phyloP scores from a whole-genome alignment of 2,888 invertebrate species.

The Papilio elwesi region DNA sequence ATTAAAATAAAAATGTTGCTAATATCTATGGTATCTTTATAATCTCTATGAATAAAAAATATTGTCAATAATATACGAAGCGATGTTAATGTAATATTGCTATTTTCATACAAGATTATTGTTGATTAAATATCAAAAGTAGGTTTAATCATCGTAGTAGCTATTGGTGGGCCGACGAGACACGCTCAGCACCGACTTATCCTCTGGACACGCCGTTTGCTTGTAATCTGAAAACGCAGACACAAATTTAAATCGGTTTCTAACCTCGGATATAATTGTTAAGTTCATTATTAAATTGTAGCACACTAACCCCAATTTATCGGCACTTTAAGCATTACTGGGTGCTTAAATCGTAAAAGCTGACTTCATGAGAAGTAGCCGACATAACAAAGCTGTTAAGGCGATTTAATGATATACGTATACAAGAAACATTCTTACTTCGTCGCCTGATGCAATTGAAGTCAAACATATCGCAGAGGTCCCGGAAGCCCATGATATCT shows the following conservation, averaged over 20 bases:
- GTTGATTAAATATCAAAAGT: constrained; percentile 25
- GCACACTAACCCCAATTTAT: too few relatives aligned
- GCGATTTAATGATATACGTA: too few relatives aligned
- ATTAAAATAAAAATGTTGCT: too few relatives aligned
- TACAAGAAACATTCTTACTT: constrained; percentile 66
- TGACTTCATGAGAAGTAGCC: too few relatives aligned
- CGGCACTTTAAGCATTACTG: too few relatives aligned
- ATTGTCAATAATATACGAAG: background rate
- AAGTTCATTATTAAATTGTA: too few relatives aligned
- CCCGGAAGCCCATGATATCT: constrained; percentile 77
- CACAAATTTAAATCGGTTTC: constrained; percentile 5
- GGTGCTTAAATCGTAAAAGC: too few relatives aligned
- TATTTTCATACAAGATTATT: constrained; percentile 43
- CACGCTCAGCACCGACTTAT: constrained; percentile 69
- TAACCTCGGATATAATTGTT: too few relatives aligned
- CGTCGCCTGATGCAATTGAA: constrained; percentile 76
- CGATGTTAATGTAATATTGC: background rate
- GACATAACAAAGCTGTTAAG: too few relatives aligned
- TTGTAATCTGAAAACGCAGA: constrained; percentile 70
- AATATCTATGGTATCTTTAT: too few relatives aligned
- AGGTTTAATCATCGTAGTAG: constrained; percentile 69
- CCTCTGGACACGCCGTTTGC: constrained; percentile 74
- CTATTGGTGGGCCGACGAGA: constrained; percentile 74
- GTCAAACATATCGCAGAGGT: constrained; percentile 80
- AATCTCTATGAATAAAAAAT: background rate